These are phyloP conservation scores for Drosophila kanekoi DNA, from an alignment of 2,888 invertebrate genomes.

Conservation along the genomic window DNA sequence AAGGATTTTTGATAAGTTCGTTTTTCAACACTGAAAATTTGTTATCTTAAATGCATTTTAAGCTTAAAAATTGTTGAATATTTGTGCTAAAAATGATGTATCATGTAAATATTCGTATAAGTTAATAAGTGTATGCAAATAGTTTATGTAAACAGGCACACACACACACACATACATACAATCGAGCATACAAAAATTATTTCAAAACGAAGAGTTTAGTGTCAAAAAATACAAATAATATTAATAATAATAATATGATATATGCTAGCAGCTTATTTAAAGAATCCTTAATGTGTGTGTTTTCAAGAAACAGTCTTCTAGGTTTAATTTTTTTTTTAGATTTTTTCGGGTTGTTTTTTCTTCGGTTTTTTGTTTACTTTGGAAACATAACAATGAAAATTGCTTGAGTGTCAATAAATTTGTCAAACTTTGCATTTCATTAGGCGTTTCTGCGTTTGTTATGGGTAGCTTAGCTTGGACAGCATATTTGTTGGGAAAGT, in stretches of 20 bases:
- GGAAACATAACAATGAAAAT: slow-evolving; percentile 60
- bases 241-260: neutral
- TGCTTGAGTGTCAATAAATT: slow-evolving; percentile 35
- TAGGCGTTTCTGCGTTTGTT: slow-evolving; percentile 16
- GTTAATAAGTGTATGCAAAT: slow-evolving; percentile 2
- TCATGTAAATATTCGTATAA: slow-evolving; percentile 11
- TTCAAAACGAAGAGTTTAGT: slow-evolving; percentile 14
- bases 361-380: slow-evolving; percentile 56
- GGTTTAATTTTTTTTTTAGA: slow-evolving; percentile 55
- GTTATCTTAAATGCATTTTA: slow-evolving; percentile 66
- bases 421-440: slow-evolving; percentile 5
- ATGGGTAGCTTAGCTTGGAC: slow-evolving; percentile 59
- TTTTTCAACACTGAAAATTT: slow-evolving; percentile 20
- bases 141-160: slow-evolving; percentile 1
- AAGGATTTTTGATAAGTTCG: neutral
- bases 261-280: slow-evolving; percentile 30
- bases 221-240: slow-evolving; percentile 16
- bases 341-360: slow-evolving; percentile 9
- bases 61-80: slow-evolving; percentile 51
- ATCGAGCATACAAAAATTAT: slow-evolving; percentile 3
- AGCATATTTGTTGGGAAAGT: slow-evolving; percentile 36
- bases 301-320: slow-evolving; percentile 44
- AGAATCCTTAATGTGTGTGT: slow-evolving; percentile 42
- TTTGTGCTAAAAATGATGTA: slow-evolving; percentile 59
- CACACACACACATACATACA: slow-evolving; percentile 9